Evolutionary conservation across 2,888 invertebrate genomes (phyloP).

Genomic region (Bimastos eiseni): DNA sequence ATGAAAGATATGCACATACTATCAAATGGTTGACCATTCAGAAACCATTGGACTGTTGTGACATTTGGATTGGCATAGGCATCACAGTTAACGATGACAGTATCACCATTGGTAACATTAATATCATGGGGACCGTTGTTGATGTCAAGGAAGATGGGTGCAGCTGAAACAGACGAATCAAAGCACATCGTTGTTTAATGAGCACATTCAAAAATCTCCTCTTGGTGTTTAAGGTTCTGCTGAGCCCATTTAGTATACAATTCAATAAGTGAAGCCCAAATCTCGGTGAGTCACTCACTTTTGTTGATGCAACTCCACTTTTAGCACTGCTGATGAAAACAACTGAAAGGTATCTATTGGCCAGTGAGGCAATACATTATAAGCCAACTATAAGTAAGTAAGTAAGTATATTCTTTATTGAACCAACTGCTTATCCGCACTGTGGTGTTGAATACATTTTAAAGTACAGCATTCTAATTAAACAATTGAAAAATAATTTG

Average conservation of each 20-base stretch:
- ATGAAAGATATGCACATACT: background rate
- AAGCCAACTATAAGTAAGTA: no score
- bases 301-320: background rate
- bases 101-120: constrained; percentile 35
- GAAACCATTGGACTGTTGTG: constrained; percentile 27
- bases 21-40: constrained; percentile 29
- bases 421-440: no score
- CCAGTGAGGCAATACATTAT: background rate
- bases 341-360: background rate
- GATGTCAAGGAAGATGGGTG: background rate
- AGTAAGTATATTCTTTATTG: no score
- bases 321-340: background rate
- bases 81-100: constrained; percentile 31
- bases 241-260: background rate
- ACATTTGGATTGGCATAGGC: constrained; percentile 32
- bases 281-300: no score
- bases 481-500: no score
- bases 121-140: constrained; percentile 28
- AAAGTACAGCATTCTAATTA: no score
- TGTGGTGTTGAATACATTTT: no score
- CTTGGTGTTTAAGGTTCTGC: background rate
- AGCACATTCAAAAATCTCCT: background rate
- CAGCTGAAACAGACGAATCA: constrained; percentile 14
- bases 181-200: background rate
- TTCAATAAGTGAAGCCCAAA: no score